Conservation (phyloP, 2,113 vertebrate species). For the Sciurus niger region DNA sequence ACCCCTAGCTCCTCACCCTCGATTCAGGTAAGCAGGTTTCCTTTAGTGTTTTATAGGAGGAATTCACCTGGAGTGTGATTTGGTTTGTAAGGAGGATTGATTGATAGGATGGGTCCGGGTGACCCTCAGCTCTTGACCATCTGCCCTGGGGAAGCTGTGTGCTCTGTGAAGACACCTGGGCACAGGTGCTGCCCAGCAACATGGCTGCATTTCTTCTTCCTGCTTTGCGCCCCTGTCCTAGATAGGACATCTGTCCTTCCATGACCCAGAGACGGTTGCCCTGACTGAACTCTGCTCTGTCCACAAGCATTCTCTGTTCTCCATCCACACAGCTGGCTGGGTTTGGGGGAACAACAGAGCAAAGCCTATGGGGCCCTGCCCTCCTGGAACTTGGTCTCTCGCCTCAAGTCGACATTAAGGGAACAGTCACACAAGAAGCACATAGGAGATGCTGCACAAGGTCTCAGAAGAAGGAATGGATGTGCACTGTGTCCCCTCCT, state of each 20-base stretch:
- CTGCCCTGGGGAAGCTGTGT: neutral
- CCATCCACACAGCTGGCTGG: neutral
- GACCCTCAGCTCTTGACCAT: neutral
- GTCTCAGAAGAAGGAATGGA: neutral
- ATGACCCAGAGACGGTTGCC: neutral
- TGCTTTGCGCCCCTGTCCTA: neutral
- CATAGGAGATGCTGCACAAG: neutral
- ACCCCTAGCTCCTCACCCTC: no score
- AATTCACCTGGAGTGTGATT: neutral
- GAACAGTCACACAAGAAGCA: neutral
- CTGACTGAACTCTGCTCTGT: neutral
- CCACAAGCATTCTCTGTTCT: neutral
- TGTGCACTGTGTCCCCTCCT: neutral
- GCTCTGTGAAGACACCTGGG: neutral
- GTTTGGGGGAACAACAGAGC: neutral
- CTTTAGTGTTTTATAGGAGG: neutral
- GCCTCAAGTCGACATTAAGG: neutral
- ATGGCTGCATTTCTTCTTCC: neutral
- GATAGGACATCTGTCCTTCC: neutral
- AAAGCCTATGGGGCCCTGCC: neutral
- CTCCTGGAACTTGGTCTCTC: neutral
- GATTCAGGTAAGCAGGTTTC: neutral
- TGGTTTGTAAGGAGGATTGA: neutral
- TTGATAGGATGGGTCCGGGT: neutral
- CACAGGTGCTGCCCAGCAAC: neutral